Evolutionary conservation across 1,140 invertebrate genomes (phyloP).

Genomic region (Kradibia gibbosae): DNA sequence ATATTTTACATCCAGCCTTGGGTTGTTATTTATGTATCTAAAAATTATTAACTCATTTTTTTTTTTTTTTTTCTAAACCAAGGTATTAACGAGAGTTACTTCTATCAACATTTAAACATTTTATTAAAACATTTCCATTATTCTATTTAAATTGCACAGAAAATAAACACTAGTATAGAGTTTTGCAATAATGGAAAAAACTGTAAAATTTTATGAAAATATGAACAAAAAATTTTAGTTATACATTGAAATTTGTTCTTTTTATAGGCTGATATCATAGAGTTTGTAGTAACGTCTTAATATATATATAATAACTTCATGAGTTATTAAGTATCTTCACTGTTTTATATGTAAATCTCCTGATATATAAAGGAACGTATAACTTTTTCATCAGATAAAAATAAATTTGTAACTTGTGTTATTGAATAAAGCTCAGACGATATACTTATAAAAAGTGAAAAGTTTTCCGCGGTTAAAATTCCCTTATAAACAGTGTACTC

Average conservation of each 20-base stretch:
- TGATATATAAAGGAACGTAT: neutral
- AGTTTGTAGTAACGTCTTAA: neutral
- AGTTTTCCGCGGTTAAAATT: neutral
- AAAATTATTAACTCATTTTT: too few relatives aligned
- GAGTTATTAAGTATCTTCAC: neutral
- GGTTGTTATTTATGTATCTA: too few relatives aligned
- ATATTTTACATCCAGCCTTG: too few relatives aligned
- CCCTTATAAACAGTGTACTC: neutral
- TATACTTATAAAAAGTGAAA: neutral
- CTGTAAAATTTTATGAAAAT: too few relatives aligned
- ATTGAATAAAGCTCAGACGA: constrained; percentile 1
- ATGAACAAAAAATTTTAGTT: too few relatives aligned
- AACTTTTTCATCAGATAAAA: constrained; percentile 26
- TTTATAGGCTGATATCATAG: neutral
- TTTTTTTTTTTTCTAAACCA: too few relatives aligned
- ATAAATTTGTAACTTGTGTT: constrained; percentile 28
- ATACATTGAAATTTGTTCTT: neutral
- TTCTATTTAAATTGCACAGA: too few relatives aligned
- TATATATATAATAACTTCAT: neutral
- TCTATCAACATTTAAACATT: too few relatives aligned
- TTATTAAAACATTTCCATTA: too few relatives aligned
- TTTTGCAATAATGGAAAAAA: too few relatives aligned
- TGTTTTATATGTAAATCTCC: neutral
- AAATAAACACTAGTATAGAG: too few relatives aligned
- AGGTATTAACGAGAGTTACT: too few relatives aligned